Conservation (phyloP, 2,797 vertebrate species). For the Zalophus californianus region DNA sequence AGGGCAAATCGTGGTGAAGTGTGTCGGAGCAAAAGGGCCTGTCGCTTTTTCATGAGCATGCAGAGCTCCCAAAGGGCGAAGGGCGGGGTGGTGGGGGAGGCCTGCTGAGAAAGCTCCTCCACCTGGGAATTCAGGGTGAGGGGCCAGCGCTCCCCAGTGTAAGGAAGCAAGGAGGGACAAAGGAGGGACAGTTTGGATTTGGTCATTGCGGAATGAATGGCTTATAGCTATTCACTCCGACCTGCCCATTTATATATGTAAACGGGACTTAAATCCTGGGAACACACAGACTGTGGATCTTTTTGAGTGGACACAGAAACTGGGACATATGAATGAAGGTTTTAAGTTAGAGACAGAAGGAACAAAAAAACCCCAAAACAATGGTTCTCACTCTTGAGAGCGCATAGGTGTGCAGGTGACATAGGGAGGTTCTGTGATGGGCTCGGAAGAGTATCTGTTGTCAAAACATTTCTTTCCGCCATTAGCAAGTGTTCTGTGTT, state of each 20-base stretch:
- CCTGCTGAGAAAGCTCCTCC: not conserved
- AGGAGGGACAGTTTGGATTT: not conserved
- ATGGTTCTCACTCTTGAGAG: not conserved
- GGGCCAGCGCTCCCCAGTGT: accelerated
- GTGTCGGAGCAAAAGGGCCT: not conserved
- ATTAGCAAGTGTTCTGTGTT: not conserved
- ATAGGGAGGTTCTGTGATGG: not conserved
- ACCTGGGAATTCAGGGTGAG: not conserved
- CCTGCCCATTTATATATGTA: accelerated
- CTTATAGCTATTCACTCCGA: accelerated
- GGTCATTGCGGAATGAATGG: accelerated
- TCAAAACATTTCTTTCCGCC: not conserved
- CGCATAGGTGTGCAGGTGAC: not conserved
- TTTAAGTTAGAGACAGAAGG: not conserved
- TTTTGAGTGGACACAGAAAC: not conserved
- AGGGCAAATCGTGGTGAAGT: not conserved
- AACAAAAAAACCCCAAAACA: not conserved
- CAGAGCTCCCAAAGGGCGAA: not conserved
- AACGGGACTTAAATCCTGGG: not conserved
- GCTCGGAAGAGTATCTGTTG: too few relatives aligned
- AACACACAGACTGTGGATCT: not conserved
- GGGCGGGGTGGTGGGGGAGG: not conserved
- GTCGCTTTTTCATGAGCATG: not conserved
- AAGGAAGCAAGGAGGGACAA: not conserved
- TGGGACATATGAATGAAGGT: too few relatives aligned